A percentile compares a stretch with the other conserved stretches of the same genome.
These are phyloP conservation scores for Hydropsyche betteni DNA, from an alignment of 2,888 invertebrate genomes.

Conservation along the genomic window DNA sequence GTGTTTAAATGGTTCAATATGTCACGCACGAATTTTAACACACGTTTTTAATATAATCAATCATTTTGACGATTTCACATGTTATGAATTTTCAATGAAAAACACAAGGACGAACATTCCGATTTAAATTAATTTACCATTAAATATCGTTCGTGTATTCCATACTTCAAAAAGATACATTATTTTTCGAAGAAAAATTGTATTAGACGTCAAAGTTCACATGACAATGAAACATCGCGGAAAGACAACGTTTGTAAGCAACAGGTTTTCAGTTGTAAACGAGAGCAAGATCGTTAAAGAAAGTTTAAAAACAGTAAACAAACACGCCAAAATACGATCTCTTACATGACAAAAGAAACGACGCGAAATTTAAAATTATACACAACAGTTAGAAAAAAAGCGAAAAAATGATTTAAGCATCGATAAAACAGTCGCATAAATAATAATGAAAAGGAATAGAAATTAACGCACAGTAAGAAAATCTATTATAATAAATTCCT, in stretches of 20 bases:
- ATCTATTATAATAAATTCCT: slow-evolving; percentile 24
- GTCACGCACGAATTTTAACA: slow-evolving; percentile 4
- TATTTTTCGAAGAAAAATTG: no score
- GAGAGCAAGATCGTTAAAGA: background rate
- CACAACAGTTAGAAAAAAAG: background rate
- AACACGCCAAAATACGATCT: background rate
- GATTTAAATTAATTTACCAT: no score
- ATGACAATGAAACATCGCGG: background rate
- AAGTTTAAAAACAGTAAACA: background rate
- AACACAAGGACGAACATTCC: background rate
- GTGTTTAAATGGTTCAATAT: slow-evolving; percentile 14
- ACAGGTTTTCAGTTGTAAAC: slow-evolving; percentile 13
- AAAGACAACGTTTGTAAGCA: slow-evolving; percentile 4
- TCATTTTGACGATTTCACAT: slow-evolving; percentile 7
- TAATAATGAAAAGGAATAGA: background rate
- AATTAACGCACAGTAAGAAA: background rate
- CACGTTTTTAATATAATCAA: background rate
- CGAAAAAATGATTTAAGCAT: background rate
- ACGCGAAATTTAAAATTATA: slow-evolving; percentile 1
- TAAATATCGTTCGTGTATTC: no score
- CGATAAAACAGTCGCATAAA: background rate
- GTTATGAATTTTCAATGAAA: slow-evolving; percentile 8
- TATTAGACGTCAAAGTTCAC: background rate
- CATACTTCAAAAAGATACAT: no score
- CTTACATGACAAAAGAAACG: background rate